phyloP scores from a whole-genome alignment of 2,113 vertebrate species.

The Sarotherodon lohbergeri region DNA sequence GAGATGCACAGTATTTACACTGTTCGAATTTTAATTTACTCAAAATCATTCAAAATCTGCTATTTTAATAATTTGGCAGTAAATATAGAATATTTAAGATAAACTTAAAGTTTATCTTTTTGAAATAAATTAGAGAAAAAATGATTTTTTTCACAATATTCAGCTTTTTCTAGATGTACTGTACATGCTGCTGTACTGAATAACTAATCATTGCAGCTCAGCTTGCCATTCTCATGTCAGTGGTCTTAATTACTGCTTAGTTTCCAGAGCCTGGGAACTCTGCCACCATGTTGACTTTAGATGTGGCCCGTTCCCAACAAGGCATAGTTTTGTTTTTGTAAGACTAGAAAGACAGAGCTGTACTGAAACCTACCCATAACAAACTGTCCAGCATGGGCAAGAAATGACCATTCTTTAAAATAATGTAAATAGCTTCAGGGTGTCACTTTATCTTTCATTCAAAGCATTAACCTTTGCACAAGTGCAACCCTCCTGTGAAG shows the following conservation, averaged over 20 bases:
- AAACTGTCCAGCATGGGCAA: background rate
- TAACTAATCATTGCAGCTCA: background rate
- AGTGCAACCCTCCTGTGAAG: background rate
- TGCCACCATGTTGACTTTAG: conserved; percentile 62
- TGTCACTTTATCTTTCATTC: background rate
- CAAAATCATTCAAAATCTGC: background rate
- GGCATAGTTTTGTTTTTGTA: conserved; percentile 49
- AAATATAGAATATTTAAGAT: background rate
- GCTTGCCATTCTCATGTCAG: conserved; percentile 13
- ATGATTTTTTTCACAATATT: background rate
- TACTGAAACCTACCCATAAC: conserved; percentile 7
- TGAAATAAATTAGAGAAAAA: background rate
- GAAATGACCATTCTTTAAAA: background rate
- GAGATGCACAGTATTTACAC: background rate
- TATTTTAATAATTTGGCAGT: background rate
- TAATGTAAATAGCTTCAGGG: background rate
- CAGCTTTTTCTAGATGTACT: background rate
- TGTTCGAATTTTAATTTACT: background rate
- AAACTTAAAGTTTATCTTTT: background rate
- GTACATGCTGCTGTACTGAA: background rate
- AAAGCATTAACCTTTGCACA: background rate
- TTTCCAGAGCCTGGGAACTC: conserved; percentile 57
- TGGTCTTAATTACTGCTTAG: conserved; percentile 15
- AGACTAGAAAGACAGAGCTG: conserved; percentile 39
- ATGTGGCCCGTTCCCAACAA: conserved; percentile 42